phyloP scores from a whole-genome alignment of 1,140 invertebrate species.

The Cryptotermes secundus region DNA sequence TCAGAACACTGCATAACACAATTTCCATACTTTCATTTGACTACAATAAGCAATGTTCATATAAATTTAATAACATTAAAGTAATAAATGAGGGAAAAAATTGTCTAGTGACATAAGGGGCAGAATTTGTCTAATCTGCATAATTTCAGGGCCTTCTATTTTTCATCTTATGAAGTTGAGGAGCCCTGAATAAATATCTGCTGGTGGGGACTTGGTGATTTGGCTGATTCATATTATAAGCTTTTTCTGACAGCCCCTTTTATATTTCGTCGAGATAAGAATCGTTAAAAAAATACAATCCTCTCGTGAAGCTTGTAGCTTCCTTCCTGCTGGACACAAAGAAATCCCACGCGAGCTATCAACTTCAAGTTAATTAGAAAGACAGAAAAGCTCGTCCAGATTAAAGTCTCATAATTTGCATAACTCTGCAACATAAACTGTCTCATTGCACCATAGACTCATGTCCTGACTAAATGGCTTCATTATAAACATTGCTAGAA shows the following conservation, averaged over 20 bases:
- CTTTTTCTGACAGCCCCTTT: neutral
- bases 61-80: too few relatives aligned
- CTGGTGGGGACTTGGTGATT: neutral
- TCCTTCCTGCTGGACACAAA: neutral
- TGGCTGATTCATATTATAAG: neutral
- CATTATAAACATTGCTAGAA: neutral
- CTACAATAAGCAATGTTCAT: too few relatives aligned
- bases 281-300: neutral
- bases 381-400: neutral
- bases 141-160: too few relatives aligned
- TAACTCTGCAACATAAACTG: neutral
- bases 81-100: too few relatives aligned
- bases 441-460: neutral
- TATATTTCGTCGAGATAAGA: neutral
- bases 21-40: too few relatives aligned
- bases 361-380: neutral
- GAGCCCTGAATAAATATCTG: neutral
- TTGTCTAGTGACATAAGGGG: too few relatives aligned
- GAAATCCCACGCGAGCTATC: neutral
- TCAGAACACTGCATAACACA: too few relatives aligned
- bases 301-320: neutral
- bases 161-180: neutral
- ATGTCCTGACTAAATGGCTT: neutral
- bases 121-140: too few relatives aligned
- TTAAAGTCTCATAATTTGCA: neutral